A percentile compares a stretch with the other conserved stretches of the same genome.
Conservation (phyloP, 2,888 invertebrate species). For the Andrena marginata region DNA sequence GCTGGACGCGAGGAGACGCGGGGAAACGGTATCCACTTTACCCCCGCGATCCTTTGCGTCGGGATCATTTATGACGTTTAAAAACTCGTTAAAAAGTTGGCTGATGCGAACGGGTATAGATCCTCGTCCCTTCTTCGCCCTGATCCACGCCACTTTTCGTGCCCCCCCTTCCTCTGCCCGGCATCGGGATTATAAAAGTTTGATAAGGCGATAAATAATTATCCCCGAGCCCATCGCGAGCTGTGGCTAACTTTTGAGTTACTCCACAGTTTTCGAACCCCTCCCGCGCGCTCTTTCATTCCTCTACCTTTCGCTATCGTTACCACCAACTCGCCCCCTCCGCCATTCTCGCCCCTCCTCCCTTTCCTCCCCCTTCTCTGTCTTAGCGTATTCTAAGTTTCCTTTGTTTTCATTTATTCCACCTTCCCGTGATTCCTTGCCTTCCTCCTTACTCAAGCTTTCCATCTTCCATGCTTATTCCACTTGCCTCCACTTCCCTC, state of each 20-base stretch:
- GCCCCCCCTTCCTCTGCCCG: constrained; percentile 43
- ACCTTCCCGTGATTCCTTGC: background rate
- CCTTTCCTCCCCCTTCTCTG: constrained; percentile 17
- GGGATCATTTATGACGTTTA: constrained; percentile 83
- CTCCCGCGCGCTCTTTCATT: constrained; percentile 22
- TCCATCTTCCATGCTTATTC: background rate
- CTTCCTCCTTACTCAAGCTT: too few relatives aligned
- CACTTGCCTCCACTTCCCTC: constrained; percentile 21
- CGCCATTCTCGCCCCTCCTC: background rate
- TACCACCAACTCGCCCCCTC: constrained; percentile 16
- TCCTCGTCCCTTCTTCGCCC: constrained; percentile 54
- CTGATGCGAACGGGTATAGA: constrained; percentile 71
- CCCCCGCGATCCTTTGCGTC: constrained; percentile 63
- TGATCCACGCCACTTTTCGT: constrained; percentile 49
- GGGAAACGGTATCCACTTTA: constrained; percentile 48
- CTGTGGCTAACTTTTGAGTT: constrained; percentile 78
- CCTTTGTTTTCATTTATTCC: background rate
- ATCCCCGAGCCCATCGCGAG: constrained; percentile 75
- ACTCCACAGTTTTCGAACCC: constrained; percentile 62
- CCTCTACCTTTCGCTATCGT: constrained; percentile 1
- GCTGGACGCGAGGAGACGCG: constrained; percentile 1
- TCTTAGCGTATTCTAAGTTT: background rate
- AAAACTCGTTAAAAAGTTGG: constrained; percentile 83
- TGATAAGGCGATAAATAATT: constrained; percentile 84
- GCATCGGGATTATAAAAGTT: constrained; percentile 82